Evolutionary conservation across 2,113 vertebrate species (phyloP).

Genomic region (Glaucidium brasilianum): DNA sequence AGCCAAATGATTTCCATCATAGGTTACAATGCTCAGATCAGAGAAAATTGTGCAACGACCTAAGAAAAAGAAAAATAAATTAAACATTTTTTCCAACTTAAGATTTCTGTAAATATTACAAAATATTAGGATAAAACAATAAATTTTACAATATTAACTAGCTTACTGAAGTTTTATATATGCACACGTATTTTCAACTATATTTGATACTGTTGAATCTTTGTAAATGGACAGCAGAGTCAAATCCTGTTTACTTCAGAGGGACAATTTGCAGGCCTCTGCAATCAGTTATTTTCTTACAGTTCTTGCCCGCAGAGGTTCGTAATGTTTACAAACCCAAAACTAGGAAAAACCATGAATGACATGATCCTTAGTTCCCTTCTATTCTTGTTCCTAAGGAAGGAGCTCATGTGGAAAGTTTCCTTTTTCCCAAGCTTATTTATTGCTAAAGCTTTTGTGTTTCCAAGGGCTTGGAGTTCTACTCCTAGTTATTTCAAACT

Average conservation of each 20-base stretch:
- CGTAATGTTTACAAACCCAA: not conserved
- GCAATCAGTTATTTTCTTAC: not conserved
- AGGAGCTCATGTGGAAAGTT: not conserved
- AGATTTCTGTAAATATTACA: not conserved
- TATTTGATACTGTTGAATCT: not conserved
- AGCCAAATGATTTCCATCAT: conserved; percentile 86
- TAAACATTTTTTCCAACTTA: not conserved
- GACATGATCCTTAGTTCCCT: not conserved
- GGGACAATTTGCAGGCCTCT: not conserved
- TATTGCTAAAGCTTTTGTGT: not conserved
- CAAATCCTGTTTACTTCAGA: not conserved
- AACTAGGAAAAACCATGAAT: not conserved
- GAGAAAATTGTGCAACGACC: conserved; percentile 95
- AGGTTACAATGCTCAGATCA: conserved; percentile 91
- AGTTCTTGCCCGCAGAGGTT: not conserved
- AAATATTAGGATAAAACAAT: not conserved
- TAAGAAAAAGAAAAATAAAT: conserved; percentile 28
- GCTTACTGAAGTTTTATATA: not conserved
- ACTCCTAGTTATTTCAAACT: not conserved
- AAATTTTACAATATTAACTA: not conserved
- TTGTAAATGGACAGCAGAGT: not conserved
- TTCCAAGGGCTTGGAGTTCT: not conserved
- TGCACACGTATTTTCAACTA: not conserved
- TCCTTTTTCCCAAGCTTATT: not conserved
- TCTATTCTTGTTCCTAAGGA: not conserved